A percentile compares a stretch with the other conserved stretches of the same genome.
These are phyloP conservation scores for Paraescarpia echinospica DNA, from an alignment of 1,140 invertebrate species.

Conservation along the genomic window DNA sequence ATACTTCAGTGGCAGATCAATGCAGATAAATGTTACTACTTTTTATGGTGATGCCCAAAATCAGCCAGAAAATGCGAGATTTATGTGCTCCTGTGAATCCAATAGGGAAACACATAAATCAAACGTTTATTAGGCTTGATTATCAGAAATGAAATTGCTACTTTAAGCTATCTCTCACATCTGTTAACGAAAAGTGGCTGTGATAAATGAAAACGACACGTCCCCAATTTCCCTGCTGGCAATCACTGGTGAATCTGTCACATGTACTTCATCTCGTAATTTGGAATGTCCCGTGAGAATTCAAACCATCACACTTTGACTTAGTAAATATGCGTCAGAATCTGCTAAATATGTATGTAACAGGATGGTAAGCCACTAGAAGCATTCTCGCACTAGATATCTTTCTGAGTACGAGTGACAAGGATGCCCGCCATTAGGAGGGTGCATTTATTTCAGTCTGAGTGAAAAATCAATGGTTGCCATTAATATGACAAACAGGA, in stretches of 20 bases:
- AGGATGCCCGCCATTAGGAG: background rate
- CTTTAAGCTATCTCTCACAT: background rate
- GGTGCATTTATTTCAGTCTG: background rate
- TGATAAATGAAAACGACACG: background rate
- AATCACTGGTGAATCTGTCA: background rate
- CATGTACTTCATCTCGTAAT: background rate
- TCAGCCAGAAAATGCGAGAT: background rate
- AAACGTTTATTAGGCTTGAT: background rate
- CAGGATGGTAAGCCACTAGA: background rate
- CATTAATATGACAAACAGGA: background rate
- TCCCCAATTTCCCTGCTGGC: background rate
- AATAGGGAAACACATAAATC: background rate
- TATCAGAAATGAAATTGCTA: background rate
- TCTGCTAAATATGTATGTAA: background rate
- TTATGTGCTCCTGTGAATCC: background rate
- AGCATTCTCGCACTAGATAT: background rate
- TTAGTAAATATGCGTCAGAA: background rate
- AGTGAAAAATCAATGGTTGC: background rate
- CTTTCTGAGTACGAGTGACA: background rate
- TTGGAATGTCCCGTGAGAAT: background rate
- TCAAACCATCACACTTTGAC: background rate
- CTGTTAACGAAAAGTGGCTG: background rate
- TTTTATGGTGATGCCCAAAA: background rate
- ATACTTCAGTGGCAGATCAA: background rate
- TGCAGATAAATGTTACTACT: background rate